These are phyloP conservation scores for Agapornis canus DNA, from an alignment of 2,797 vertebrate species.

Conservation along the genomic window DNA sequence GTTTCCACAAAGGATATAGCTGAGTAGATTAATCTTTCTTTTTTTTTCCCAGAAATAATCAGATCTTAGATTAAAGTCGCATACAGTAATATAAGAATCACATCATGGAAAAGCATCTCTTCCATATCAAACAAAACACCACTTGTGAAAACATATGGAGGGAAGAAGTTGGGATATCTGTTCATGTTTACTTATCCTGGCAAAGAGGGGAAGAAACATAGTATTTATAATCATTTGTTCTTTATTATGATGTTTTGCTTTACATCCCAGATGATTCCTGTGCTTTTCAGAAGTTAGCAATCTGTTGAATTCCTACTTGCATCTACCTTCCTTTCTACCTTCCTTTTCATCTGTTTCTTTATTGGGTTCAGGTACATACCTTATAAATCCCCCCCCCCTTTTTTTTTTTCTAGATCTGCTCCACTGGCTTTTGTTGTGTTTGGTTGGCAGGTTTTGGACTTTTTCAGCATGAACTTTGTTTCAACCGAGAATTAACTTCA, in stretches of 20 bases:
- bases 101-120: neutral
- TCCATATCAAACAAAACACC: neutral
- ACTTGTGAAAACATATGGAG: slow-evolving; percentile 1
- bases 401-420: neutral
- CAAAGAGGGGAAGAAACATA: neutral
- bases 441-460: neutral
- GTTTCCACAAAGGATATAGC: neutral
- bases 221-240: neutral
- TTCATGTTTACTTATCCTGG: neutral
- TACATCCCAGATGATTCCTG: neutral
- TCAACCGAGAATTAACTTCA: neutral
- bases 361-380: neutral
- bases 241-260: neutral
- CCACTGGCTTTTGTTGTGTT: neutral
- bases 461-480: neutral
- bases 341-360: neutral
- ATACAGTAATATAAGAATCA: neutral
- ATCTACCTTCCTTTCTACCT: neutral
- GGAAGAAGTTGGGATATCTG: neutral
- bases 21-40: neutral
- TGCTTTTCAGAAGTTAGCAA: neutral
- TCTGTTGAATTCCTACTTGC: neutral
- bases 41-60: neutral
- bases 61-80: neutral
- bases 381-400: neutral